Conservation (phyloP, 2,888 invertebrate genomes). For the Agrotis clavis region DNA sequence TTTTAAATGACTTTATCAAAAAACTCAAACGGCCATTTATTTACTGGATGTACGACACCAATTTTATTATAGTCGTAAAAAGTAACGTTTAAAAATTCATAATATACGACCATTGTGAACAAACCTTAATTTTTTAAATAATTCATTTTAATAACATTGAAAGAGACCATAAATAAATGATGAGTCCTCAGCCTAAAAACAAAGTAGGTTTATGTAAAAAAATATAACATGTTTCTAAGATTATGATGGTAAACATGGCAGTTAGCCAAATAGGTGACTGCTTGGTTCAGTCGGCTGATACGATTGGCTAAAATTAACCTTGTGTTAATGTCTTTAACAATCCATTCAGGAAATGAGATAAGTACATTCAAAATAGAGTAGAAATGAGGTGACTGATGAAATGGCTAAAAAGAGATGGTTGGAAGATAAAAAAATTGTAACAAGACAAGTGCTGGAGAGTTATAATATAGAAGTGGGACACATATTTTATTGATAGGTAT, state of each 20-base stretch:
- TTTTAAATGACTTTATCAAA: constrained; percentile 14
- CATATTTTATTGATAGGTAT: too few relatives aligned
- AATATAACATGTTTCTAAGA: constrained; percentile 52
- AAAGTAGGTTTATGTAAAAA: constrained; percentile 51
- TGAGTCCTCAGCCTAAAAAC: constrained; percentile 43
- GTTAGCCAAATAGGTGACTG: constrained; percentile 61
- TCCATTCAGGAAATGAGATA: constrained; percentile 49
- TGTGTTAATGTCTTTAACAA: constrained; percentile 51
- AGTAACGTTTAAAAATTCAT: neutral
- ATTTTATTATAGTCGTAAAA: constrained; percentile 26
- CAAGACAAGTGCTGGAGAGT: too few relatives aligned
- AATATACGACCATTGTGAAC: neutral
- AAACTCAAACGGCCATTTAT: constrained; percentile 6
- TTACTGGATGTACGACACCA: constrained; percentile 3
- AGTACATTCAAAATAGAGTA: constrained; percentile 27
- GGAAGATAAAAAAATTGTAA: too few relatives aligned
- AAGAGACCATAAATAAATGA: constrained; percentile 52
- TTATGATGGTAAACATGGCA: constrained; percentile 59
- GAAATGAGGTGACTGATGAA: neutral
- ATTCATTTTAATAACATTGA: constrained; percentile 29
- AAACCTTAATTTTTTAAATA: constrained; percentile 13
- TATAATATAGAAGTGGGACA: too few relatives aligned
- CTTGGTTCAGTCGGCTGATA: constrained; percentile 40
- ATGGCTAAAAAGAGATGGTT: too few relatives aligned
- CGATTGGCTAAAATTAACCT: constrained; percentile 38